Base-by-base conservation (phyloP, 1,140 invertebrate genomes). In the Drosophila bipectinata region DNA sequence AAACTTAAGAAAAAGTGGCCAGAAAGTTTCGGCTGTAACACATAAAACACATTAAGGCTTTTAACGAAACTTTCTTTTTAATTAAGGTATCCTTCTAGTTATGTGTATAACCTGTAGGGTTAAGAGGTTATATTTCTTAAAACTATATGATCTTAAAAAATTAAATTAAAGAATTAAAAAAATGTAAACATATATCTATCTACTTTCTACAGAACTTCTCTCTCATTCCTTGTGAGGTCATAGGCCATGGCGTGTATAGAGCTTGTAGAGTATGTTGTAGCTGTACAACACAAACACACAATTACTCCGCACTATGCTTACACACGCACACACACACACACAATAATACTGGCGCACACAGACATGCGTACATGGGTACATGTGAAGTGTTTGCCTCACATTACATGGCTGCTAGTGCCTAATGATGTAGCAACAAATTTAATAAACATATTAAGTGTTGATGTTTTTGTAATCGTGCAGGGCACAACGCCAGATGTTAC, bases 351-450 rank as follows among this genome's bases (percentile, higher is more conserved):
- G 48, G n/a, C 56, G 15, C 56, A 41, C 26, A 61, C 18, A 45
- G 18, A 41, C 39, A 15, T 37, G 12, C 39, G 41, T 51, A 45
- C 58, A 39, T 55, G 53, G 59, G 39, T 54, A 34, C 51, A 66
- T 72, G 55, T 62, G 56, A 87, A 85, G 82, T 85, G 83, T 78
- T 85, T 85, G 82, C 52, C 60, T 67, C 76, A 68, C 79, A 88
- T 88, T 83, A 83, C 77, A 87, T 77, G 83, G 72, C 72, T 83
- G 83, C 84, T 83, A 88, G 83, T 83, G 83, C 83, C 83, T 88
- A 88, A 88, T 88, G 83, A 88, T 89, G 83, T 89, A 89, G 84
- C 84, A 89, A 88, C 83, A 89, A 89, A 88, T 88, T 88, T 89
- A 89, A 89, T 89, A 88, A 88, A 89, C 84, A 89, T 87, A 87